phyloP scores from a whole-genome alignment of 2,888 invertebrate species.

The Polymixis lichenea region DNA sequence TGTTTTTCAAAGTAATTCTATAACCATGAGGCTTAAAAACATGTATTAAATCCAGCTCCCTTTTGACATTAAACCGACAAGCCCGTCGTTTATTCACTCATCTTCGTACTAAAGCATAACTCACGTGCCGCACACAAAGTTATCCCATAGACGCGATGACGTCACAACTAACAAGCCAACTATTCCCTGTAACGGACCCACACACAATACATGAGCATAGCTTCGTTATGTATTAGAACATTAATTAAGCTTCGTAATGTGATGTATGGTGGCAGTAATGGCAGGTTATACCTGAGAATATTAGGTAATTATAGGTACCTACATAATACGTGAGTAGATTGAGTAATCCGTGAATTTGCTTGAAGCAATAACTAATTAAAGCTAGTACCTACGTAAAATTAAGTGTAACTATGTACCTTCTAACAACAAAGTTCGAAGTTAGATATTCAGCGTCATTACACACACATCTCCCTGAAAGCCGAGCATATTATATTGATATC shows the following conservation, averaged over 20 bases:
- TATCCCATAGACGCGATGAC: constrained; percentile 26
- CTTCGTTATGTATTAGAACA: constrained; percentile 23
- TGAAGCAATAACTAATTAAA: not conserved
- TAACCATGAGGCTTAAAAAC: not conserved
- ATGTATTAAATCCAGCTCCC: not conserved
- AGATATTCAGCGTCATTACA: not conserved
- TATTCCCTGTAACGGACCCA: constrained; percentile 18
- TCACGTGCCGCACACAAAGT: constrained; percentile 21
- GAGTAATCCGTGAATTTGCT: not conserved
- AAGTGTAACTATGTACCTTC: not conserved
- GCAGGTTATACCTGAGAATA: not conserved
- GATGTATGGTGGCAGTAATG: constrained; percentile 14
- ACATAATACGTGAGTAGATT: not conserved
- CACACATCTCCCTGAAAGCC: not conserved
- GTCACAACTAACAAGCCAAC: constrained; percentile 20
- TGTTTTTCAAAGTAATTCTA: not conserved
- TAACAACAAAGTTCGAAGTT: not conserved
- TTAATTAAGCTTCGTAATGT: constrained; percentile 34
- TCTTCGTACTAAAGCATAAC: constrained; percentile 15
- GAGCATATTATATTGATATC: not conserved
- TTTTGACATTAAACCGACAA: constrained; percentile 13
- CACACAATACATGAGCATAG: constrained; percentile 10
- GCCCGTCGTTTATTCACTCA: constrained; percentile 12
- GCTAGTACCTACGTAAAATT: not conserved
- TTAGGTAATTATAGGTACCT: not conserved